Percentiles rank a stretch among this genome's conserved stretches.
These are phyloP conservation scores for Tortrix viridana DNA, from an alignment of 2,888 invertebrate species.

Conservation along the genomic window DNA sequence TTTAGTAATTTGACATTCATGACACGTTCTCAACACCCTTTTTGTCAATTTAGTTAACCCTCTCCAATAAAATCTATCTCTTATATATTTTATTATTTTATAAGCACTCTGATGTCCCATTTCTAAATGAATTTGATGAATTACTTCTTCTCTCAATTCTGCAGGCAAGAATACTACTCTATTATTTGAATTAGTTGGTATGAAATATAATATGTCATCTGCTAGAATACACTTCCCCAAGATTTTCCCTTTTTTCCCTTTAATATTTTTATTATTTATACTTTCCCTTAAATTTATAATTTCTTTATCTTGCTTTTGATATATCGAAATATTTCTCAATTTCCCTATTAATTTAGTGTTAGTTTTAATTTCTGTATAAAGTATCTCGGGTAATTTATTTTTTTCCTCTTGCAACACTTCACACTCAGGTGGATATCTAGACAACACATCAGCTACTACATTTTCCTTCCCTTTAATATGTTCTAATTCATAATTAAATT, in stretches of 20 bases:
- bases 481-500: conserved; percentile 43
- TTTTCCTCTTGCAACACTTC: conserved; percentile 38
- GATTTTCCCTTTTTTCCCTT: background rate
- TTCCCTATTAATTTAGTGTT: conserved; percentile 13
- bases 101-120: conserved; percentile 44
- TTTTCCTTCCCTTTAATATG: conserved; percentile 40
- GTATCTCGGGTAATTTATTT: conserved; percentile 25
- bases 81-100: conserved; percentile 41
- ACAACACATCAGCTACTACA: conserved; percentile 37
- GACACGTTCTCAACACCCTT: conserved; percentile 32
- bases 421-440: conserved; percentile 36
- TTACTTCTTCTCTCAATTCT: conserved; percentile 10
- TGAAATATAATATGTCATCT: conserved; percentile 1
- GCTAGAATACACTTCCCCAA: background rate
- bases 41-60: conserved; percentile 33
- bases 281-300: background rate
- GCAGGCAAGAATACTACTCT: conserved; percentile 32
- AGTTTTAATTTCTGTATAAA: conserved; percentile 21
- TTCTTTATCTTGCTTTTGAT: too few relatives aligned
- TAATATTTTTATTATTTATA: background rate
- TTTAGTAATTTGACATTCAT: conserved; percentile 42
- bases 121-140: conserved; percentile 39
- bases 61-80: conserved; percentile 41
- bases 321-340: too few relatives aligned
- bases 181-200: too few relatives aligned